Base-by-base conservation (phyloP, 2,113 vertebrate genomes). In the Lethenteron camtschaticum region DNA sequence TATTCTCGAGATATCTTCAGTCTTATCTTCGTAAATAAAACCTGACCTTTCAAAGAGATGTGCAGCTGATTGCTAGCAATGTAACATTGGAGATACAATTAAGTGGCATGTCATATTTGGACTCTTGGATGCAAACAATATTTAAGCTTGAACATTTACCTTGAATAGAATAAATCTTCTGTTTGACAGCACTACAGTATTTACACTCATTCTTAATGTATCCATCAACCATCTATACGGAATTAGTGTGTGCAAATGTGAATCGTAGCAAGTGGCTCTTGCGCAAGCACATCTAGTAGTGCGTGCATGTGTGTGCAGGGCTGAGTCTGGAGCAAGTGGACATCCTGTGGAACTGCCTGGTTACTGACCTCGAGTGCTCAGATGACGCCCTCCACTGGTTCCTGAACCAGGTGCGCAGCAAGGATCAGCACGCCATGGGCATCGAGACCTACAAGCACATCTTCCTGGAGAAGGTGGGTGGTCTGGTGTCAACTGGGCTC, bases 361-460 rank as follows among this genome's bases (percentile, higher is more conserved):
- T 99, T 69, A 91, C 96, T 81, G 92, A 99, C 73, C 82, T 82
- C 2, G 94, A 99, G 75, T 99, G 91, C 75, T 99, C 88, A 0
- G 94, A 99, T 57, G 94, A 99, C 76, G 92, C 94, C 2, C 82
- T 99, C 66, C 90, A 96, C 73, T 99, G 94, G 94, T 99, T 99
- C 78, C 83, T 99, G 78, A 99, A 99, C 74, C 94, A 99, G 85
- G 94, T 96, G 70, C 85, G 94, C 79, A 96, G 90, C 79, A 99
- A 99, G 79, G 94, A 99, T 81, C 94, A 99, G 75, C 94, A 99
- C 24, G 92, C 94, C 2, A 99, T 99, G 94, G 94, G 94, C 71
- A 99, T 99, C 88, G 94, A 99, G 81, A 99, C 90, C 2, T 99
- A 99, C 76, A 99, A 99, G 58, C 94, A 99, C 77, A 89, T 96